phyloP scores from a whole-genome alignment of 1,140 invertebrate genomes.

The Andricus grossulariae region DNA sequence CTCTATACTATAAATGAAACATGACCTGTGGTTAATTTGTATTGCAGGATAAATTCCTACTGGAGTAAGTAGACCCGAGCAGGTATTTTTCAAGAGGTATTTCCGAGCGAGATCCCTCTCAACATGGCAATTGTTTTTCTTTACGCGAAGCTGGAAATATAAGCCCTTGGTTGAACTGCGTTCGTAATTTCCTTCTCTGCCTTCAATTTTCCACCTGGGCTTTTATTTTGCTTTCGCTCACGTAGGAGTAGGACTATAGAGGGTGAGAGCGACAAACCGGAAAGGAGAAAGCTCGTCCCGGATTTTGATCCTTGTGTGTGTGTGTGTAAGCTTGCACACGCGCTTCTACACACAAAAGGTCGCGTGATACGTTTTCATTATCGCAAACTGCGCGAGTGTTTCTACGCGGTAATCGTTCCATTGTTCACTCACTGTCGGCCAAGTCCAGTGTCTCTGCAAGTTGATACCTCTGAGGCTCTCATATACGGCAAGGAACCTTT shows the following conservation, averaged over 20 bases:
- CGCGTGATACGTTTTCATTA: constrained; percentile 50
- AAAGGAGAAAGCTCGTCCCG: neutral
- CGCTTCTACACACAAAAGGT: constrained; percentile 1
- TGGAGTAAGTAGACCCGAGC: neutral
- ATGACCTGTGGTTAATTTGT: neutral
- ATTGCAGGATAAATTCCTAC: neutral
- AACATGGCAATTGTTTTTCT: constrained; percentile 17
- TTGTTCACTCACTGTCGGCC: constrained; percentile 53
- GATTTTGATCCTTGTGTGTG: constrained; percentile 6
- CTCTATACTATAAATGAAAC: neutral
- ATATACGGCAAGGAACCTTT: constrained; percentile 29
- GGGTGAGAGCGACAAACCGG: constrained; percentile 7
- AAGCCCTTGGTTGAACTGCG: constrained; percentile 1
- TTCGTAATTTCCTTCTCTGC: neutral
- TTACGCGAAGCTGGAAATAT: constrained; percentile 15
- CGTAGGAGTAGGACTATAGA: neutral
- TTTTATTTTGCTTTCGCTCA: neutral
- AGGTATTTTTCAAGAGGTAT: constrained; percentile 19
- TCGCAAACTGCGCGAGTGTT: constrained; percentile 41
- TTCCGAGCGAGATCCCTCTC: neutral
- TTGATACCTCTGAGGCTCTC: constrained; percentile 52
- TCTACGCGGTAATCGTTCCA: constrained; percentile 57
- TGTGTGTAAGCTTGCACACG: neutral
- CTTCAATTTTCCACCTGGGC: neutral
- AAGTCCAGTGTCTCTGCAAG: constrained; percentile 41